Base-by-base conservation (phyloP, 2,888 invertebrate genomes). In the Apantesis nais region DNA sequence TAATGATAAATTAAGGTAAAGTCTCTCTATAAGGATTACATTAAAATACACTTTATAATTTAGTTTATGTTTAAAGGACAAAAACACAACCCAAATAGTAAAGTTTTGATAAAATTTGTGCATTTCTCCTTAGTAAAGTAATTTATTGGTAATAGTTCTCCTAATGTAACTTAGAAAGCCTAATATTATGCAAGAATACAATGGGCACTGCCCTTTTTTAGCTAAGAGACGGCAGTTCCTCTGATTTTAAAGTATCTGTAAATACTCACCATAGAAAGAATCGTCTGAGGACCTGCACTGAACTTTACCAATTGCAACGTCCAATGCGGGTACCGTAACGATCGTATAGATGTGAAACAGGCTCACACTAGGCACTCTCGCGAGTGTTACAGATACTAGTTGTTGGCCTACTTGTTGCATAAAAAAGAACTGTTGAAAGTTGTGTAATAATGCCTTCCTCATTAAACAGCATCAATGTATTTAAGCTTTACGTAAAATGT, bases 1-100 rank as follows among this genome's bases (percentile, higher is more conserved):
- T 71, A 95, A 95, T 87, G 85, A 90, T 67, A 95, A 96, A 73
- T 92, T 97, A 78, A 96, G 97, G 95, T 97, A 95, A 29, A 29
- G 55, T 58, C 9, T 55, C 3, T 55, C 2, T 55, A 25, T 79
- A 14, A 62, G 1, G n/a, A 22, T 37, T 37, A 9, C 34, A 8
- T 8, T 34, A 3, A 61, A 22, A 19, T 61, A 8, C 5, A 22
- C 39, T 16, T 39, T 4, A n/a, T 41, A n/a, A 25, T 14, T 5
- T 1, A n/a, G n/a, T n/a, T 19, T 34, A 12, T 11, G n/a, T 11
- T 11, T 25, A 25, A 8, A 8, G 52, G 16, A 14, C 2, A n/a
- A 8, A 0, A n/a, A 0, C 22, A 52, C 7, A 22, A 52, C 8
- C n/a, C n/a, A n/a, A n/a, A n/a, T n/a, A n/a, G n/a, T n/a, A n/a